Base-by-base conservation (phyloP, 2,113 vertebrate genomes). In the Nothoprocta pentlandii region DNA sequence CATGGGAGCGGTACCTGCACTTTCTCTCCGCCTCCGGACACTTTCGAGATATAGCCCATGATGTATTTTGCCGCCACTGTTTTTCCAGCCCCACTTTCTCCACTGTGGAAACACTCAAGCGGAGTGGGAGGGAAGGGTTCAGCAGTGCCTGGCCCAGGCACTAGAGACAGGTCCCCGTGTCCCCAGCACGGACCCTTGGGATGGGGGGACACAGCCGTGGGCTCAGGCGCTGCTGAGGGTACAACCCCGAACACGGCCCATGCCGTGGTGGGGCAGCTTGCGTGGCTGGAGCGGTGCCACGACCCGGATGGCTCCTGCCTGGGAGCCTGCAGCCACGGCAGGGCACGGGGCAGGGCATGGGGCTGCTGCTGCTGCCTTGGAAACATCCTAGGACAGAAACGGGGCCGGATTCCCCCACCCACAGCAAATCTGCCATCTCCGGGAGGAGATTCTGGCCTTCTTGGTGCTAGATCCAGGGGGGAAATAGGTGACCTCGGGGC, bases 41-140 rank as follows among this genome's bases (percentile, higher is more conserved):
- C 99, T 97, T 99, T 99, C 93, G 99, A 99, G 97, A 99, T 99
- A 97, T 99, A 99, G 73, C 99, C 98, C 99, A 99, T 99, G 96
- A 99, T 99, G 96, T 99, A 99, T 95, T 99, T 99, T 3, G 99
- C 99, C 15, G 99, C 99, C 85, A 99, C 99, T 0, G 99, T 99
- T 96, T 99, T 99, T 41, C 99, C 99, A 2, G 99, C 99, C 5
- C 99, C 99, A 1, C 99, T 99, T 93, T 99, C 99, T 53, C 99
- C 99, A 0, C 99, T 99, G 94, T 12, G 66, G 84, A 85, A 28
- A 87, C 0, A 39, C 8, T 78, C 58, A 88, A 90, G 42, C 34
- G 66, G 46, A 77, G 51, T 32, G 16, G 75, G 39, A 2, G 11
- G 75, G 80, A 94, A 56, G n/a, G 54, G 54, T 26, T 30, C 66